Percentiles rank a stretch among this genome's conserved stretches.
Evolutionary conservation across 2,113 vertebrate genomes (phyloP).

Genomic region (Clarias magur): DNA sequence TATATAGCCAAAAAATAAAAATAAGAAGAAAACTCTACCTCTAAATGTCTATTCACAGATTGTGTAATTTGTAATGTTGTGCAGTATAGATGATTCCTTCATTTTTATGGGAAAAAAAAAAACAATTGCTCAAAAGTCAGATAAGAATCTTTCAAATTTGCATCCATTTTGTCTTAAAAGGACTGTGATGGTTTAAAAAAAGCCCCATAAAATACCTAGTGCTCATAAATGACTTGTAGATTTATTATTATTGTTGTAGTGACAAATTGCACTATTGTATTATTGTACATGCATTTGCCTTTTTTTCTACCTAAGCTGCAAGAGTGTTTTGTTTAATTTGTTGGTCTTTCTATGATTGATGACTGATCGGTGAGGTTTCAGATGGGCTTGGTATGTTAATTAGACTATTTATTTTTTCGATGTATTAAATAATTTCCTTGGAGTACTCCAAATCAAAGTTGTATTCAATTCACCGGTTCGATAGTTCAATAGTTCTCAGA

Average conservation of each 20-base stretch:
- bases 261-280: neutral
- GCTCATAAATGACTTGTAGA: neutral
- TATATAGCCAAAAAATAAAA: neutral
- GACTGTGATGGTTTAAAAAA: neutral
- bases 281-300: neutral
- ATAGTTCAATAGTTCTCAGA: neutral
- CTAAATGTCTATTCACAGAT: conserved; percentile 18
- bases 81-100: conserved; percentile 7
- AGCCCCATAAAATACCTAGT: neutral
- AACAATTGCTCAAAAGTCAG: neutral
- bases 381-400: neutral
- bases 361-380: neutral
- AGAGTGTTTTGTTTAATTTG: neutral
- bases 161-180: neutral
- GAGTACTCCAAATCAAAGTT: neutral
- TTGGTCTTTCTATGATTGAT: neutral
- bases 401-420: neutral
- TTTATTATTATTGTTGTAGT: neutral
- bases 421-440: neutral
- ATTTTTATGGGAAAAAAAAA: neutral
- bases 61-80: conserved; percentile 8
- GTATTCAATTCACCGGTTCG: neutral
- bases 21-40: neutral
- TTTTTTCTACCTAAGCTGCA: neutral
- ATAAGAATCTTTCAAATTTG: neutral